Evolutionary conservation across 2,888 invertebrate genomes (phyloP), one percentile per base, ranked within the genome.

Genomic region (Conistra vaccinii): DNA sequence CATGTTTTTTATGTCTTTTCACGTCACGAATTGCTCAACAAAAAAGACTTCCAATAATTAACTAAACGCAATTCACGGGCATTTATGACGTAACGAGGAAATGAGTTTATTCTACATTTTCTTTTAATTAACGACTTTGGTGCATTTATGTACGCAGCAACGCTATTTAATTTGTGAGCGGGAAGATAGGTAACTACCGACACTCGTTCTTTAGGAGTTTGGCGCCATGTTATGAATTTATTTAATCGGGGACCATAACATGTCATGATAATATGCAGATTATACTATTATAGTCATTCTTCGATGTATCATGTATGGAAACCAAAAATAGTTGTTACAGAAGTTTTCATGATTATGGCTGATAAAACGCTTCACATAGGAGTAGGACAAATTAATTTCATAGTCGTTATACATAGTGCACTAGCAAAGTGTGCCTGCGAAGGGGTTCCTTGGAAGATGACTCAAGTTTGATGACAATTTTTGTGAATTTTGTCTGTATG

Each of bases 1-100:
- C 91, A 95, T 94, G 93, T 95, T 96, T 96, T 96, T 96, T 95
- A 96, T 95, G 95, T 94, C 94, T 92, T 94, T 94, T 94, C 92
- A 92, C 93, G 93, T 94, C 93, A 94, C 91, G 90, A 94, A 93
- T 94, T 93, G 92, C 92, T 93, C 91, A 92, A 93, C 93, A 93
- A 95, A 85, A 94, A 92, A 92, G 92, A 93, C 89, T 92, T 92
- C 91, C 92, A 94, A 89, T 88, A 86, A 95, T 95, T 93, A 93
- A 77, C 92, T 89, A 90, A 91, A 92, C 88, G 87, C 89, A 91
- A 91, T 91, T 87, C 63, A 75, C 62, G 53, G 73, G 57, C 76
- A 83, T 77, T 88, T 78, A 85, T 88, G 89, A 89, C 78, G 85
- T 88, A 73, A 87, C 80, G 69, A 76, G 81, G 69, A 83, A 75